These are phyloP conservation scores for Sebastes minor DNA, from an alignment of 2,797 vertebrate genomes.

Conservation along the genomic window DNA sequence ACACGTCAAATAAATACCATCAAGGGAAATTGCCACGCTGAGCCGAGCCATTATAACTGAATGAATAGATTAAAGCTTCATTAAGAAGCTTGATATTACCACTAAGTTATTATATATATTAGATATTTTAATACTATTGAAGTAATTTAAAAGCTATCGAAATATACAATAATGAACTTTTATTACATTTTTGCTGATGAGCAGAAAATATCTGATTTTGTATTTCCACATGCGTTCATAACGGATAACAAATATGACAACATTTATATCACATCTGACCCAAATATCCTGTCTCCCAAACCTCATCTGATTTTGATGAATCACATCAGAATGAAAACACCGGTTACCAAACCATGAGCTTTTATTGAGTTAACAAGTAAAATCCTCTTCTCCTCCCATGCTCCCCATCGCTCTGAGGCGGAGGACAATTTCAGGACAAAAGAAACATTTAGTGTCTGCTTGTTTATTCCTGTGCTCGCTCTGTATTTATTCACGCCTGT, in stretches of 20 bases:
- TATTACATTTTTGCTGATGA: not conserved
- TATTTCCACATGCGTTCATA: slow-evolving; percentile 8
- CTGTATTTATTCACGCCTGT: slow-evolving; percentile 84
- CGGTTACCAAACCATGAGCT: slow-evolving; percentile 29
- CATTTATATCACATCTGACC: slow-evolving; percentile 26
- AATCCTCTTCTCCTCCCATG: slow-evolving; percentile 10
- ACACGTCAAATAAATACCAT: slow-evolving; percentile 7
- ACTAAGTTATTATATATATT: not conserved
- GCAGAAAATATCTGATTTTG: slow-evolving; percentile 4
- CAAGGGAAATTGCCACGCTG: slow-evolving; percentile 5
- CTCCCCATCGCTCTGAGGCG: slow-evolving; percentile 23
- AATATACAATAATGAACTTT: not conserved
- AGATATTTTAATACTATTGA: not conserved
- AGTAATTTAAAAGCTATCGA: not conserved
- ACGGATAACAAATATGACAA: not conserved
- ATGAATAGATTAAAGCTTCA: not conserved
- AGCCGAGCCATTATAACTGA: not conserved
- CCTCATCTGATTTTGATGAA: slow-evolving; percentile 51
- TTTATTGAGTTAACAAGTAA: slow-evolving; percentile 57
- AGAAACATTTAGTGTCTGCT: slow-evolving; percentile 80
- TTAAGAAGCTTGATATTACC: not conserved
- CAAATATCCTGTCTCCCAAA: slow-evolving; percentile 33
- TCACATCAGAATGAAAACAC: slow-evolving; percentile 46
- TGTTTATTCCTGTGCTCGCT: slow-evolving; percentile 83
- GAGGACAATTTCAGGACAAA: slow-evolving; percentile 71